Base-by-base conservation (phyloP, 2,797 vertebrate species). In the Tiaroga cobitis region DNA sequence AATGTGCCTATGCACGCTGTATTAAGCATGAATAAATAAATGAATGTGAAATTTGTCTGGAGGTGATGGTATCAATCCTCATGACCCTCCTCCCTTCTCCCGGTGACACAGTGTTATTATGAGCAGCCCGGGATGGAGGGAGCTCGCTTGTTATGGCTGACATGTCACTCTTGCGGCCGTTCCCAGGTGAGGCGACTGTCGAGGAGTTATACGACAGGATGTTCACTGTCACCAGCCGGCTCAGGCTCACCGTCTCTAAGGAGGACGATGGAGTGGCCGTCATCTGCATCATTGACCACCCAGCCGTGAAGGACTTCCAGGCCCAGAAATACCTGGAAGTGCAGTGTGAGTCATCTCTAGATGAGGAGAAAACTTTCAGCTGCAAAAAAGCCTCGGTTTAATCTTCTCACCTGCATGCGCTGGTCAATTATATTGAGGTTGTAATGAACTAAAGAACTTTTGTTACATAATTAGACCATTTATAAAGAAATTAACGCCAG, bases 221-320 rank as follows among this genome's bases (percentile, higher is more conserved):
- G 97, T 99, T 96, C 94, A 98, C 97, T 0, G 97, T 98, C 92
- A 98, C 94, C 86, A 99, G 98, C 87, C 96, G 96, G 59, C 96
- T 99, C 85, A 94, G 94, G 86, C 94, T 99, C 87, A 96, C 95
- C 86, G 98, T 99, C 93, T 95, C 94, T 70, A 97, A 97, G 87
- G 97, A 99, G 80, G 98, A 99, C 51, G 98, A 99, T 1, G 98
- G 98, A 37, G 94, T 97, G 84, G 96, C 97, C 0, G 96, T 99
- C 91, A 95, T 98, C 95, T 99, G 98, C 89, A 93, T 98, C 93
- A 96, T 99, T 92, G 97, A 99, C 92, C 98, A 99, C 88, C 98
- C 98, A 18, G 98, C 98, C 0, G 97, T 96, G 90, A 99, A 97
- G 56, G 98, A 98, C 94, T 90, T 99, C 90, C 96, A 97, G 93